Percentiles rank a stretch among this genome's conserved stretches.
Evolutionary conservation across 2,797 vertebrate genomes (phyloP).

Genomic region (Pangasius krempfi): DNA sequence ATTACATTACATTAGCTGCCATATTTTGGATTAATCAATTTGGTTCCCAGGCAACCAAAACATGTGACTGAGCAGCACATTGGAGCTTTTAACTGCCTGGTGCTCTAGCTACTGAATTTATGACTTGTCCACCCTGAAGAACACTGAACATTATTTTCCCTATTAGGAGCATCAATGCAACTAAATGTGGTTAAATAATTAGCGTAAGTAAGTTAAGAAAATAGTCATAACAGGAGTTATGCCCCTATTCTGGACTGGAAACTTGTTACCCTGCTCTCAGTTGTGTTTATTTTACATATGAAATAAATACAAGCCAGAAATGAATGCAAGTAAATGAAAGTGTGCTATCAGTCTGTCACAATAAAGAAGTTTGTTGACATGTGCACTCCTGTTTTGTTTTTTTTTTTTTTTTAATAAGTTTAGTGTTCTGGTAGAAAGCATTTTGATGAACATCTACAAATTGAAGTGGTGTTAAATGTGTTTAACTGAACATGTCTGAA

Average conservation of each 20-base stretch:
- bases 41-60: not conserved
- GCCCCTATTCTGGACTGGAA: not conserved
- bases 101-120: not conserved
- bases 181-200: not conserved
- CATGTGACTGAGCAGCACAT: not conserved
- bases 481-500: not conserved
- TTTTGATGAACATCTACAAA: not conserved
- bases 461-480: not conserved
- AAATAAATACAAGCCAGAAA: not conserved
- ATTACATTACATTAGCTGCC: not conserved
- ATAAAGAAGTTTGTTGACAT: not conserved
- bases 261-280: not conserved
- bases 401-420: too few relatives aligned
- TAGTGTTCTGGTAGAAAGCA: not conserved
- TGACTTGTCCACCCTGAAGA: not conserved
- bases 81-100: not conserved
- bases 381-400: not conserved
- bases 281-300: not conserved
- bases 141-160: not conserved
- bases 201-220: not conserved
- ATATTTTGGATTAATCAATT: conserved; percentile 19
- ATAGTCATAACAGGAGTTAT: too few relatives aligned
- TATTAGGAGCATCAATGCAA: not conserved
- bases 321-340: not conserved
- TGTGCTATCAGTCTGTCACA: not conserved